Evolutionary conservation across 2,888 invertebrate species (phyloP).

Genomic region (Parasteatoda lunata): DNA sequence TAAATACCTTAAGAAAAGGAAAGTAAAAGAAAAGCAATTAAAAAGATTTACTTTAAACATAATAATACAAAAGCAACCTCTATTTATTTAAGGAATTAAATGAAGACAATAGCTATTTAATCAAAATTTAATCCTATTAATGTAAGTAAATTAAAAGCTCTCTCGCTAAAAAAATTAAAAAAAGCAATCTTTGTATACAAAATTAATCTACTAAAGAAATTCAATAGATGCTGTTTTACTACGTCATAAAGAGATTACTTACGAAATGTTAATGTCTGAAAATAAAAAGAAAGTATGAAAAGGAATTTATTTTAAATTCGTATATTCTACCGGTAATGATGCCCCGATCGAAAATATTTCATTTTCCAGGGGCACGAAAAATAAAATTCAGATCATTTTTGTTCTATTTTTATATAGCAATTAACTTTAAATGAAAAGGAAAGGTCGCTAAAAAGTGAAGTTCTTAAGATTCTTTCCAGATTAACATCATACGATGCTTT

Average conservation of each 20-base stretch:
- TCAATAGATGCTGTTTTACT: background rate
- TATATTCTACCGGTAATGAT: conserved; percentile 25
- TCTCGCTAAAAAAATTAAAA: too few relatives aligned
- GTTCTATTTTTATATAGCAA: conserved; percentile 41
- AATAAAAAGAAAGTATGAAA: conserved; percentile 13
- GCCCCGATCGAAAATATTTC: conserved; percentile 41
- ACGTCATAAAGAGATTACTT: too few relatives aligned
- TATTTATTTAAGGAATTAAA: too few relatives aligned
- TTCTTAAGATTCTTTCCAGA: conserved; percentile 43
- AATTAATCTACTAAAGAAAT: background rate
- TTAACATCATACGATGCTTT: conserved; percentile 43
- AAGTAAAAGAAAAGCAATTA: too few relatives aligned
- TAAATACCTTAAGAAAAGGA: too few relatives aligned
- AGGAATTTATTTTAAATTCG: conserved; percentile 17
- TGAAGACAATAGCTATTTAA: too few relatives aligned
- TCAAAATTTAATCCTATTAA: too few relatives aligned
- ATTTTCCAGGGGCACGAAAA: conserved; percentile 12
- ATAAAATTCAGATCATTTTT: conserved; percentile 44
- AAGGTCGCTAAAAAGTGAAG: conserved; percentile 18
- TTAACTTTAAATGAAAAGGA: conserved; percentile 51
- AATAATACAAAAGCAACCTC: too few relatives aligned
- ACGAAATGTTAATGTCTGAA: conserved; percentile 22
- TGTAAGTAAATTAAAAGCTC: too few relatives aligned
- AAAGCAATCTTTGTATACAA: background rate
- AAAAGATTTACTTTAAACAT: too few relatives aligned